Base-by-base conservation (phyloP, 2,113 vertebrate genomes). In the Hyperoodon ampullatus region DNA sequence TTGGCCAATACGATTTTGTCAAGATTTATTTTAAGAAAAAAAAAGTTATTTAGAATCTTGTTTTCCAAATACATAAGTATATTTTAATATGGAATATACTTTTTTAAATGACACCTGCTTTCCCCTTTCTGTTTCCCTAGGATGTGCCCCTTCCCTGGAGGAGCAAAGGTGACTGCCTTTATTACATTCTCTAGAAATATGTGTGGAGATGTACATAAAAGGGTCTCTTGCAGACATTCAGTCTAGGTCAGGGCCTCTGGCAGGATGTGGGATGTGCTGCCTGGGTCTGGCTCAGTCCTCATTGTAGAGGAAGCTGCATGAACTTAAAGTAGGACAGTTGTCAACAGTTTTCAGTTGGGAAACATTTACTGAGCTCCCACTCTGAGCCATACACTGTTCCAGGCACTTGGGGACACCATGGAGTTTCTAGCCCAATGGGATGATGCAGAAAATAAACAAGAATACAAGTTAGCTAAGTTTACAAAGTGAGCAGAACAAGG, bases 11-110 rank as follows among this genome's bases (percentile, higher is more conserved):
- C 85, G 39, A 78, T 77, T 90, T 84, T 93, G n/a, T 77, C 19
- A 90, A 81, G 39, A 13, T 95, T 93, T 93, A 94, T 82, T 97
- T 83, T 70, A 44, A 77, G 13, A 15, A 11, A 39, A 90, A 30
- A 75, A 30, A 75, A 7, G 28, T 42, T 78, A 94, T 81, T 96
- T 94, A 90, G 82, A 96, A 88, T 92, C 74, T 88, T 72, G 61
- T 74, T 93, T 94, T 95, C 65, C 61, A 92, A 83, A 70, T 90
- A 70, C 53, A 35, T 63, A 90, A 90, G n/a, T 66, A 61, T 68
- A 77, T 83, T 86, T 86, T 78, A 82, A 90, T 65, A 78, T 24
- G 35, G 88, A 88, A 58, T 95, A 66, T 30, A 9, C 39, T n/a
- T 92, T 95, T 81, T 47, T n/a, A 81, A 87, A 74, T 92, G 74